These are phyloP conservation scores for Dryadula phaetusa DNA, from an alignment of 2,888 invertebrate species.

Conservation along the genomic window DNA sequence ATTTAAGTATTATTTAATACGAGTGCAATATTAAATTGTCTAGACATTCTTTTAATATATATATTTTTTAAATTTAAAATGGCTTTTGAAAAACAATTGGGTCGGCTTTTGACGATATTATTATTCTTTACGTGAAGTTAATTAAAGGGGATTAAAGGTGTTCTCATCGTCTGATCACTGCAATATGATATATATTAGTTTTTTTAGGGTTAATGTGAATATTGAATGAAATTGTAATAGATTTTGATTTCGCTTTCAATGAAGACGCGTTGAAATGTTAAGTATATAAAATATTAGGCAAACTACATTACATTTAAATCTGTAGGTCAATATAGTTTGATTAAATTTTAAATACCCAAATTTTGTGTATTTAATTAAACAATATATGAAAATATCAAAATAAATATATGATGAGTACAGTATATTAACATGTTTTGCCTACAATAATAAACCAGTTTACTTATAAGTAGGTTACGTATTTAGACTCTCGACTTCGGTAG, in stretches of 20 bases:
- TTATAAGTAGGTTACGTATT: too few species aligned
- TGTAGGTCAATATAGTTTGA: too few species aligned
- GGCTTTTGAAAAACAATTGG: slow-evolving; percentile 15
- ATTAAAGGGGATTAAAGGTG: slow-evolving; percentile 23
- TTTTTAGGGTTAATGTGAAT: neutral
- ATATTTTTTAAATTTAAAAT: slow-evolving; percentile 10
- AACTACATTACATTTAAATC: too few species aligned
- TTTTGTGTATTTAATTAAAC: too few species aligned
- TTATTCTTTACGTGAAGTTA: slow-evolving; percentile 19
- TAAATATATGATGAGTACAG: too few species aligned
- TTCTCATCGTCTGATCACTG: neutral
- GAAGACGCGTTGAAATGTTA: neutral
- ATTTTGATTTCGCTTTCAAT: neutral
- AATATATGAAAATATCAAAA: too few species aligned
- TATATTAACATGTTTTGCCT: too few species aligned
- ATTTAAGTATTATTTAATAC: slow-evolving; percentile 41
- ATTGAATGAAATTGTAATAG: neutral
- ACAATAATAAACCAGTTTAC: too few species aligned
- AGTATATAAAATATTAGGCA: too few species aligned
- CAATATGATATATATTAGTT: neutral
- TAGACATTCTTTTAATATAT: slow-evolving; percentile 31
- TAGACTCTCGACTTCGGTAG: too few species aligned
- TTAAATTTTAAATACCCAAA: too few species aligned
- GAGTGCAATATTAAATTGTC: slow-evolving; percentile 34
- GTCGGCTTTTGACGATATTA: slow-evolving; percentile 5